Base-by-base conservation (phyloP, 2,888 invertebrate genomes). In the Hetaerina titia region DNA sequence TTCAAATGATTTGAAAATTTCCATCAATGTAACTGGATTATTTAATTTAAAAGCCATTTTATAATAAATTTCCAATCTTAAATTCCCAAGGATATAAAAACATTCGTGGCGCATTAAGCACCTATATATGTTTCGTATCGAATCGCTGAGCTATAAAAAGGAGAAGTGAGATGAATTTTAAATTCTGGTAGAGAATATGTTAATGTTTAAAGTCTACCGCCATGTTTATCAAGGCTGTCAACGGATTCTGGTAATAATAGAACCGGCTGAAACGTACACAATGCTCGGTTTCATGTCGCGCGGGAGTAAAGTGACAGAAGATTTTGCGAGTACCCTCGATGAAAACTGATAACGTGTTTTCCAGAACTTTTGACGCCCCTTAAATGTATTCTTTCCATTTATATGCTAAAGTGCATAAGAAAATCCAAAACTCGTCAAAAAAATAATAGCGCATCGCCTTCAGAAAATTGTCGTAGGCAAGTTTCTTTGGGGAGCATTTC, bases 341-440 rank as follows among this genome's bases (percentile, higher is more conserved):
- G 25, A 81, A 81, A 81, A 25, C 81, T 81, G 81, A 25, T 81
- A 81, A 81, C 25, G 81, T 13, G 11, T 81, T 31, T 69, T 11
- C 25, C 74, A 81, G 81, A 81, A 81, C 81, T 81, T 81, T 81
- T 81, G 81, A 81, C 25, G 74, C 81, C 81, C 31, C 31, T 81
- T 81, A 22, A 31, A 31, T 31, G 31, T 81, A 31, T 81, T 81
- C 81, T 31, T 81, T 81, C 81, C 81, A 81, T 81, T 31, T 81
- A 81, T 81, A 69, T 69, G 69, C 69, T 13, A 81, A 81, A 31
- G 31, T 4, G 81, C 25, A 45, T 45, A 45, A 4, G 45, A 45
- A 45, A 45, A 45, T 45, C 45, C 45, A 31, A 7, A n/a, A 31
- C 81, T 11, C 81, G 19, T 69, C 69, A 7, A 69, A 22, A 60